phyloP scores from a whole-genome alignment of 2,113 vertebrate genomes.

The Otus sunia region DNA sequence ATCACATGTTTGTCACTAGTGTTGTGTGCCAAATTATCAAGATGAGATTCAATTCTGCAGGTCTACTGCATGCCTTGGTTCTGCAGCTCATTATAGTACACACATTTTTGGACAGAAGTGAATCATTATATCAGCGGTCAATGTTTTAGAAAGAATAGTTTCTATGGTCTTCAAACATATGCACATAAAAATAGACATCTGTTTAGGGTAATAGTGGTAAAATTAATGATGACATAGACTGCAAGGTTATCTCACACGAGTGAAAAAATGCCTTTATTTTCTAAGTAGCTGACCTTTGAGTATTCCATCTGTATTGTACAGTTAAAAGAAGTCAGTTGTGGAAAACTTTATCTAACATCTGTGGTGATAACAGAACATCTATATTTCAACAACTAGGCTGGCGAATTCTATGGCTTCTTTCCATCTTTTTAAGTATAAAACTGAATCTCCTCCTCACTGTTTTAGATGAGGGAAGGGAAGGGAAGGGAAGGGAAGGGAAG shows the following conservation, averaged over 20 bases:
- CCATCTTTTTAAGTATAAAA: background rate
- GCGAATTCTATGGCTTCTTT: background rate
- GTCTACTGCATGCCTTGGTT: background rate
- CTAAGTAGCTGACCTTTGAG: background rate
- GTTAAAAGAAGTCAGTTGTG: background rate
- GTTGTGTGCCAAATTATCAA: background rate
- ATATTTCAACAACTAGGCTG: background rate
- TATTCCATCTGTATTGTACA: background rate
- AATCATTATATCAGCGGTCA: background rate
- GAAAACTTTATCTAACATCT: background rate
- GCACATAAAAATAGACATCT: background rate
- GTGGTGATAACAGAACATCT: background rate
- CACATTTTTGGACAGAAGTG: background rate
- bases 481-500: background rate
- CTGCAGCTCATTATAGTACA: background rate
- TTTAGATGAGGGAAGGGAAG: background rate
- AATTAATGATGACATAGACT: background rate
- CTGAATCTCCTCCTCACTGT: background rate
- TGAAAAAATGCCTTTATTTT: background rate
- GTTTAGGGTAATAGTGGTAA: background rate
- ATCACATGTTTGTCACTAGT: background rate
- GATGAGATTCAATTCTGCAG: background rate
- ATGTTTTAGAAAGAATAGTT: background rate
- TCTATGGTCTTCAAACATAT: background rate
- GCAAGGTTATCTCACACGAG: background rate